phyloP scores from a whole-genome alignment of 2,888 invertebrate species.

The Sericinus montela region DNA sequence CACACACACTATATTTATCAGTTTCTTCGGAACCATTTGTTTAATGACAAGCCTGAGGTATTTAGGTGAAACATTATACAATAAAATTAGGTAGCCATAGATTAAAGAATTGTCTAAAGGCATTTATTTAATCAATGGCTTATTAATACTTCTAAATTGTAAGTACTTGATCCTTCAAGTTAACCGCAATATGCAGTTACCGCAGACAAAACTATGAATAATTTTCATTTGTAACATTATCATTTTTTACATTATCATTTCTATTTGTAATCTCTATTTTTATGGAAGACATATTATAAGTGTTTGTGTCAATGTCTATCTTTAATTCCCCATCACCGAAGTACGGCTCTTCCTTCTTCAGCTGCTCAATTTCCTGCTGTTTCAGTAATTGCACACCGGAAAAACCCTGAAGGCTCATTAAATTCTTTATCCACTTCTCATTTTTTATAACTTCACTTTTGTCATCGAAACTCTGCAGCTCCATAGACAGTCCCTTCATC shows the following conservation, averaged over 20 bases:
- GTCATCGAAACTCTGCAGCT: constrained; percentile 26
- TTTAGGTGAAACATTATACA: too few species aligned
- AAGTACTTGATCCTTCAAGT: too few species aligned
- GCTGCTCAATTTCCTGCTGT: constrained; percentile 38
- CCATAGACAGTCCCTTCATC: constrained; percentile 36
- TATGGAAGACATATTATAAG: constrained; percentile 33
- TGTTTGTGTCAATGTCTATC: constrained; percentile 40
- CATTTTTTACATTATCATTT: not conserved
- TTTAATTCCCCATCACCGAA: constrained; percentile 38
- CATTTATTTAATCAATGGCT: too few species aligned
- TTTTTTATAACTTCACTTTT: constrained; percentile 36
- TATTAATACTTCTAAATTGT: too few species aligned
- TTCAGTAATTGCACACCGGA: constrained; percentile 41
- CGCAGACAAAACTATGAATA: too few species aligned
- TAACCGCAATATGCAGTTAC: too few species aligned
- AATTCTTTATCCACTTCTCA: constrained; percentile 47
- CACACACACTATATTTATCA: too few species aligned
- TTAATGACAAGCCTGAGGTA: too few species aligned
- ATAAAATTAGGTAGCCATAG: too few species aligned
- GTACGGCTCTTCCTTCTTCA: constrained; percentile 28
- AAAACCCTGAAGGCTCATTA: constrained; percentile 38
- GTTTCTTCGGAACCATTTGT: too few species aligned
- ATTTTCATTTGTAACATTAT: too few species aligned
- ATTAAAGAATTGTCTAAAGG: too few species aligned
- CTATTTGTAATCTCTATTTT: constrained; percentile 35